A percentile compares a stretch with the other conserved stretches of the same genome.
These are phyloP conservation scores for Caenorhabditis imperialis DNA, from an alignment of 2,888 invertebrate species.

Conservation along the genomic window DNA sequence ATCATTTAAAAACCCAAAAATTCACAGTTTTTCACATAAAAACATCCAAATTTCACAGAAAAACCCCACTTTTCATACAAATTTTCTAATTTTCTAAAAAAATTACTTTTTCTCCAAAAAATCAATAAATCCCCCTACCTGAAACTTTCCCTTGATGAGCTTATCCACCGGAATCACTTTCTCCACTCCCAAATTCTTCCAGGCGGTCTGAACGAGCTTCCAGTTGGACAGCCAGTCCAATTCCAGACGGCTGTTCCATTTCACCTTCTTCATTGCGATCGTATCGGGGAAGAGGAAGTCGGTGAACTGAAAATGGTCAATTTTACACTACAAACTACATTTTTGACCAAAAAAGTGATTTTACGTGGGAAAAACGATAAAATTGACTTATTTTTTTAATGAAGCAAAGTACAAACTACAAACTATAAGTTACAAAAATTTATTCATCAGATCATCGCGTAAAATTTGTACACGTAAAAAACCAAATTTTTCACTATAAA, in stretches of 20 bases:
- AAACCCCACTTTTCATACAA: no score
- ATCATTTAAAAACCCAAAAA: no score
- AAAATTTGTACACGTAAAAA: no score
- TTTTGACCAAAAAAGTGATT: slow-evolving; percentile 1
- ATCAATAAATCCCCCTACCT: no score
- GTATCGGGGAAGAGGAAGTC: slow-evolving; percentile 93
- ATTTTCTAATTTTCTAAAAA: no score
- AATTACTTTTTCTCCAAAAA: no score
- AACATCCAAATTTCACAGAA: no score
- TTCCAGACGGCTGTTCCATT: slow-evolving; percentile 97
- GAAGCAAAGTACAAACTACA: neutral
- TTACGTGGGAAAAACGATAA: neutral
- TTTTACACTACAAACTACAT: neutral
- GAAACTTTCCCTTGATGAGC: slow-evolving; percentile 98
- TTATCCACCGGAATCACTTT: slow-evolving; percentile 99
- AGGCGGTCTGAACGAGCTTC: slow-evolving; percentile 94
- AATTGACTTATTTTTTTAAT: neutral
- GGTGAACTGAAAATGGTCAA: slow-evolving; percentile 87
- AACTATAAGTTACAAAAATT: no score
- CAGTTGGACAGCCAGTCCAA: slow-evolving; percentile 99
- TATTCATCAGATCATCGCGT: no score
- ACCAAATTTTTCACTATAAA: no score
- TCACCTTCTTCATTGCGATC: slow-evolving; percentile 80
- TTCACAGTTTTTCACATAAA: no score
- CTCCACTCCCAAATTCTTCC: slow-evolving; percentile 96